Evolutionary conservation across 35 echinoderm and acorn worm genomes (phyloP).

Genomic region (Patiria miniata): DNA sequence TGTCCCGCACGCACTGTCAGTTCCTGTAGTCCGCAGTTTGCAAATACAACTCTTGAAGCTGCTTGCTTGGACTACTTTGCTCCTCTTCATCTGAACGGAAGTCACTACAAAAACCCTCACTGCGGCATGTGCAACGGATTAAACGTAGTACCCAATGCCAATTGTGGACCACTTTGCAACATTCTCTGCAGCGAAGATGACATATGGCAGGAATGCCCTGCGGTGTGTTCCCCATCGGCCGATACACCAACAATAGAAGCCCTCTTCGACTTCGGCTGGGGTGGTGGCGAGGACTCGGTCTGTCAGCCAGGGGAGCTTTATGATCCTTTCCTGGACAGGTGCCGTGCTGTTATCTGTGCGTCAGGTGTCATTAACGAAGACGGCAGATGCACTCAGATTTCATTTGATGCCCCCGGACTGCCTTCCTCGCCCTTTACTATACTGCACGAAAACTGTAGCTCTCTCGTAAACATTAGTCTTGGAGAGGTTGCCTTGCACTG

Average conservation of each 20-base stretch:
- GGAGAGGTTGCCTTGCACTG: background rate
- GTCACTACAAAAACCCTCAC: constrained; percentile 44
- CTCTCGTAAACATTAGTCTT: background rate
- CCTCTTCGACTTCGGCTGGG: background rate
- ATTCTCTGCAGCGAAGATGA: background rate
- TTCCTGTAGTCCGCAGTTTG: background rate
- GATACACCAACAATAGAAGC: background rate
- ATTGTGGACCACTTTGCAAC: background rate
- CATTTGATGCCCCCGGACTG: background rate
- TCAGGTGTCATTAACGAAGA: background rate
- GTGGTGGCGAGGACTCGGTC: background rate
- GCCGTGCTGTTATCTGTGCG: background rate
- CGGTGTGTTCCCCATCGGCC: too few relatives aligned
- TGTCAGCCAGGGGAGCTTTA: constrained; percentile 42
- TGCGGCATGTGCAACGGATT: constrained; percentile 45
- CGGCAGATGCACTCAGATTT: background rate
- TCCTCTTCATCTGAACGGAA: background rate
- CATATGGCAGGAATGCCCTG: background rate
- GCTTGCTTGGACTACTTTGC: constrained; percentile 42
- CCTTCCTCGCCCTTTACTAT: background rate
- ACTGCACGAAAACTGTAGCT: background rate
- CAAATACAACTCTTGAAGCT: background rate
- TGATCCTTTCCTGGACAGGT: constrained; percentile 57
- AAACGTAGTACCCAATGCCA: background rate
- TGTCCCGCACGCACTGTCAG: background rate